Evolutionary conservation across 2,797 vertebrate species (phyloP).

Genomic region (Macropodus opercularis): DNA sequence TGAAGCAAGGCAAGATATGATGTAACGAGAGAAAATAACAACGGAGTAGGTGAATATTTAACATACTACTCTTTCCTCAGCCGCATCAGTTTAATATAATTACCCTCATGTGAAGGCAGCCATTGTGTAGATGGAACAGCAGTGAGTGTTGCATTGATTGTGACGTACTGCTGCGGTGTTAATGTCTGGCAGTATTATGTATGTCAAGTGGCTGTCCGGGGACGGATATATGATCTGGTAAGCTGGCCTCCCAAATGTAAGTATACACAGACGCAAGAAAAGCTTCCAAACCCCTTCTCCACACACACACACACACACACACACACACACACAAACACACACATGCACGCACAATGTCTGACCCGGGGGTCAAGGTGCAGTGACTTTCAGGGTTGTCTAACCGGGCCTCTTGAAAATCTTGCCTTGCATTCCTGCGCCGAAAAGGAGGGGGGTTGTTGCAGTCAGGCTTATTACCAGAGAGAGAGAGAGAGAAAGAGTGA

Average conservation of each 20-base stretch:
- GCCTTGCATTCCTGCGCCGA: constrained; percentile 94
- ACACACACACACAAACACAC: constrained; percentile 30
- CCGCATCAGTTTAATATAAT: constrained; percentile 11
- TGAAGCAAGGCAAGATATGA: too few species aligned
- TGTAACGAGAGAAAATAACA: too few species aligned
- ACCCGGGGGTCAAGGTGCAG: constrained; percentile 95
- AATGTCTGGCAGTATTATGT: constrained; percentile 45
- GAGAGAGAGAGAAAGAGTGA: constrained; percentile 59
- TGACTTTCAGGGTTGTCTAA: constrained; percentile 95
- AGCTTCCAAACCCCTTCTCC: constrained; percentile 3
- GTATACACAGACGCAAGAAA: constrained; percentile 52
- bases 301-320: constrained; percentile 29
- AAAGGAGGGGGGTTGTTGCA: constrained; percentile 83
- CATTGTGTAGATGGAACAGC: constrained; percentile 11
- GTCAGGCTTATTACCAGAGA: constrained; percentile 83
- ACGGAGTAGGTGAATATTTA: too few species aligned
- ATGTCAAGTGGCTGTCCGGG: constrained; percentile 53
- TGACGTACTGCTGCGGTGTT: constrained; percentile 17
- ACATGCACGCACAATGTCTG: constrained; percentile 70
- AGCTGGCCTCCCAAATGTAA: constrained; percentile 47
- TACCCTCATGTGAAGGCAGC: not conserved
- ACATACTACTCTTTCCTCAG: not conserved
- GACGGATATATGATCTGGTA: constrained; percentile 64
- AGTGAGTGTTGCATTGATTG: constrained; percentile 6
- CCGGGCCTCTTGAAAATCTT: constrained; percentile 92